Conservation (phyloP, 2,113 vertebrate genomes). For the Pollachius pollachius region DNA sequence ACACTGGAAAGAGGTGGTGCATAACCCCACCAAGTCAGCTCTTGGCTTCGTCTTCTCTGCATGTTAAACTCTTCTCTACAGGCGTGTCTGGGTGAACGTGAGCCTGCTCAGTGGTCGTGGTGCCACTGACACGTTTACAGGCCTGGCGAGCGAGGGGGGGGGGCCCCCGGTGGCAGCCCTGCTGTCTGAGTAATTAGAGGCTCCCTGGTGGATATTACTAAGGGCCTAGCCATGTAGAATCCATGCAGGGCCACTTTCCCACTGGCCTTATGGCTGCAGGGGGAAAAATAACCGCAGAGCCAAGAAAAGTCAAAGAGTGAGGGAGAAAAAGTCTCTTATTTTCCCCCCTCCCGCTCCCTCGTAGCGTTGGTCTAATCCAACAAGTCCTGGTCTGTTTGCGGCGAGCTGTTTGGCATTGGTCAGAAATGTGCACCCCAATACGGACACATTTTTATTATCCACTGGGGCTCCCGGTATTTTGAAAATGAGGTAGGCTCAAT, state of each 20-base stretch:
- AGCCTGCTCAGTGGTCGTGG: conserved; percentile 43
- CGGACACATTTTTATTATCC: conserved; percentile 58
- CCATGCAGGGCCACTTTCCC: conserved; percentile 61
- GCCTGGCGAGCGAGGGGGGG: conserved; percentile 61
- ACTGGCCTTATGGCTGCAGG: conserved; percentile 39
- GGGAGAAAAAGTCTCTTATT: conserved; percentile 12
- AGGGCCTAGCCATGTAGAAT: conserved; percentile 65
- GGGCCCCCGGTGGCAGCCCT: conserved; percentile 70
- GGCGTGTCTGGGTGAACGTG: conserved; percentile 2
- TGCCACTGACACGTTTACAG: conserved; percentile 68
- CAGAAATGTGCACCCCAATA: conserved; percentile 54
- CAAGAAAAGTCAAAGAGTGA: conserved; percentile 50
- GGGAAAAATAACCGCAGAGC: conserved; percentile 21
- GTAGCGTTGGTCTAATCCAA: conserved; percentile 39
- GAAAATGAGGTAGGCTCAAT: conserved; percentile 64
- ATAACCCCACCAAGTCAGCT: no score
- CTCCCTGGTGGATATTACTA: conserved; percentile 79
- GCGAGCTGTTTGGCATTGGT: conserved; percentile 39
- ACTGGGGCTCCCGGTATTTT: conserved; percentile 57
- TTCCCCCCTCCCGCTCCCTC: conserved; percentile 17
- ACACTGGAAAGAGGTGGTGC: no score
- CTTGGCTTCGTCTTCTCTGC: no score
- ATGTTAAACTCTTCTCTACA: background rate
- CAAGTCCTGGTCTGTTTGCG: conserved; percentile 51
- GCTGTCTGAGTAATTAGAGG: conserved; percentile 81